Evolutionary conservation across 2,113 vertebrate genomes (phyloP), one percentile per base, ranked within the genome.

Genomic region (Ammodytes dubius): DNA sequence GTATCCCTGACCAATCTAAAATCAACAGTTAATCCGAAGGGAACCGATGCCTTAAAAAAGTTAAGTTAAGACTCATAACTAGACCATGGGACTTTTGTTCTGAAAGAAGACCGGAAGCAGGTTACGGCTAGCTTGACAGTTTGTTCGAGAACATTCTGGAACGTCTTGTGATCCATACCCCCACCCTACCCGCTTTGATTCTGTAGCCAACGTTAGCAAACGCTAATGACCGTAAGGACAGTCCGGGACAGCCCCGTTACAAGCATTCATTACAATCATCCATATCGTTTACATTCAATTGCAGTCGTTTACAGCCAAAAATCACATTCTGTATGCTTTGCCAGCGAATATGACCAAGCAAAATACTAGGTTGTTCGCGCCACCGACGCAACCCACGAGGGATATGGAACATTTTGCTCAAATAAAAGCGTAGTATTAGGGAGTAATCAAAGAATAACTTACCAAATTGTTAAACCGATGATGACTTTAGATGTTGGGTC

Each of bases 141-240:
- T 8, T 42, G 59, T 82, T 89, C 70, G 14, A 84, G 90, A 92
- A 89, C 79, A 52, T 89, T 92, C 88, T 79, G 2, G 87, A 92
- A 79, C 37, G 8, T 68, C 35, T 61, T 42, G 37, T 19, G 15
- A 64, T 17, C 83, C 70, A 72, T 37, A 11, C 87, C 70, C 85
- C 68, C 73, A 27, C 73, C 68, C 50, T 2, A 13, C 17, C 37
- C 64, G 5, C 69, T 14, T 5, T 0, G 50, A 50, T 27, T 46
- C 35, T 8, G 4, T 0, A 1, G 61, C 77, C 54, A 19, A n/a
- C n/a, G 37, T 19, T 61, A 71, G 65, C 53, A 9, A 17, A 9
- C 27, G 7, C 43, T 2, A 3, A 15, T 3, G 46, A 9, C 14
- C 2, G 11, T 8, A 15, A 53, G 6, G 0, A 54, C 17, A 27